phyloP scores from a whole-genome alignment of 1,140 invertebrate species.

The Ostrea edulis region DNA sequence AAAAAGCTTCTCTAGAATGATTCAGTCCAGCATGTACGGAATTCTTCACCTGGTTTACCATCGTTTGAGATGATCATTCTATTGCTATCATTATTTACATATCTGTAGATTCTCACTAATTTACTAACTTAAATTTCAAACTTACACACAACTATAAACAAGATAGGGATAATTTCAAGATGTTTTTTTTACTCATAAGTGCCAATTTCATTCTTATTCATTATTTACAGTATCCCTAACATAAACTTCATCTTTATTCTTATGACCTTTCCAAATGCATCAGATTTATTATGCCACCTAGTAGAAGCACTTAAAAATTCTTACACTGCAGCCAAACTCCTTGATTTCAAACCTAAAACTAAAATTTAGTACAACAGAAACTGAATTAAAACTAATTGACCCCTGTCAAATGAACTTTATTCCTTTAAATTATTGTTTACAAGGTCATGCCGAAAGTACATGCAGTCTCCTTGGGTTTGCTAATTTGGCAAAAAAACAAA shows the following conservation, averaged over 20 bases:
- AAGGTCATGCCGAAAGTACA: too few species aligned
- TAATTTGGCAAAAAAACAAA: not conserved
- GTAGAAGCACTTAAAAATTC: too few species aligned
- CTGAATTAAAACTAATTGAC: too few species aligned
- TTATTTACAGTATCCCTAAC: not conserved
- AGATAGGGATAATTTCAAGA: not conserved
- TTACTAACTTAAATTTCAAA: conserved; percentile 12
- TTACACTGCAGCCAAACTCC: too few species aligned
- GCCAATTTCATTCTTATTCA: conserved; percentile 9
- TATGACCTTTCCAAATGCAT: too few species aligned
- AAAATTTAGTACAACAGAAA: too few species aligned
- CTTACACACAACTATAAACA: not conserved
- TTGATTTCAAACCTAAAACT: too few species aligned
- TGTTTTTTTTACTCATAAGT: not conserved
- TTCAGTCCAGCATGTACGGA: not conserved
- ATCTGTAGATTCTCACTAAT: not conserved
- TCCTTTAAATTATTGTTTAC: too few species aligned
- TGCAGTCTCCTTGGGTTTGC: too few species aligned
- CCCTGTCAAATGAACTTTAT: too few species aligned
- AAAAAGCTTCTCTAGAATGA: not conserved
- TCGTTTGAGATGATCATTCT: conserved; percentile 8
- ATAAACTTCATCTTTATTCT: too few species aligned
- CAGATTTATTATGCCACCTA: too few species aligned
- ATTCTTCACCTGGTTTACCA: not conserved
- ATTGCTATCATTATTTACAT: conserved; percentile 1